Evolutionary conservation across 2,113 vertebrate genomes (phyloP), one percentile per base, ranked within the genome.

Genomic region (Litocranius walleri): DNA sequence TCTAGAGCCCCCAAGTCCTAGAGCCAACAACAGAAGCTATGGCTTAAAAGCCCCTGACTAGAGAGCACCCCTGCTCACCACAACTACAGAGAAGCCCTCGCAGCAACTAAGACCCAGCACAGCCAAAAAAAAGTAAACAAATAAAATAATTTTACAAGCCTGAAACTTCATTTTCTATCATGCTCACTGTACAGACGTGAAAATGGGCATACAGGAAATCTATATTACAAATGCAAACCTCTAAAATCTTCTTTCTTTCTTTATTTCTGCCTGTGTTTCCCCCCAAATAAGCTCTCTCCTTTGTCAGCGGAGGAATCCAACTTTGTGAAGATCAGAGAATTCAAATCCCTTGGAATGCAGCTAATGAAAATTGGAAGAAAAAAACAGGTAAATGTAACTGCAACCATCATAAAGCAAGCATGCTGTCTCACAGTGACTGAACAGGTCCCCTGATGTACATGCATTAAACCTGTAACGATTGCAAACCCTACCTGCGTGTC

Each of bases 301-400:
- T 57, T 19, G 25, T 80, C 50, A 88, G 50, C n/a, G n/a, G 64
- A 95, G 62, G 59, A 59, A 91, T 81, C 81, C 50, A n/a, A 90
- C n/a, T 56, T 62, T 30, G 59, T 40, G 3, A 77, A 94, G 83
- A 88, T 95, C 87, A 74, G 91, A 91, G 52, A 43, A 91, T 33
- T 74, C 62, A 36, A 91, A 29, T 96, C 78, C 82, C 45, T 88
- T 9, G 16, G 82, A 97, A 94, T 33, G 48, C 33, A 89, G 78
- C 77, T 93, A 71, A 98, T 96, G 95, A 96, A 92, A 96, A 93
- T 5, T 5, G 59, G 7, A 12, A 9, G 23, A 2, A 48, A 56
- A 56, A 56, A 21, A 71, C 36, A 87, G 77, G 36, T 92, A 91
- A 89, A 92, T 25, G 61, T 48, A 88, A 29, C 59, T 77, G 62